These are phyloP conservation scores for Clarias laeviceps DNA, from an alignment of 2,797 vertebrate species.

Conservation along the genomic window DNA sequence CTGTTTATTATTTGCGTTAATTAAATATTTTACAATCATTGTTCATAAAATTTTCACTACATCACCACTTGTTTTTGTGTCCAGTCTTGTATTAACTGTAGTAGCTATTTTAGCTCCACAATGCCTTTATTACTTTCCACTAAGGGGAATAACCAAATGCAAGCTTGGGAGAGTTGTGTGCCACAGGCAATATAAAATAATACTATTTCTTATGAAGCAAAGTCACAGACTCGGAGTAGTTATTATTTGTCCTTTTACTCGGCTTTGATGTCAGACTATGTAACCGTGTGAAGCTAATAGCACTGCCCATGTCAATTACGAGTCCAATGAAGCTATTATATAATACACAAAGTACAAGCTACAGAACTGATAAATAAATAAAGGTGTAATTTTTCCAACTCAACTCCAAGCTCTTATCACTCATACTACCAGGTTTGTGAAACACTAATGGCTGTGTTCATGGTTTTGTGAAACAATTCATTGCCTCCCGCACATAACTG, in stretches of 20 bases:
- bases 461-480: conserved; percentile 25
- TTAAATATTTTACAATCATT: conserved; percentile 28
- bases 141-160: conserved; percentile 5
- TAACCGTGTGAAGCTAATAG: conserved; percentile 62
- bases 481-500: conserved; percentile 11
- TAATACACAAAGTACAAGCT: neutral
- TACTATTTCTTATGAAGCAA: conserved; percentile 34
- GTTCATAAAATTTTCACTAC: neutral
- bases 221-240: conserved; percentile 41
- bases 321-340: conserved; percentile 22
- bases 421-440: conserved; percentile 47
- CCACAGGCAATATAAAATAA: conserved; percentile 35
- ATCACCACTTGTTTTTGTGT: neutral
- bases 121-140: conserved; percentile 5
- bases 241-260: conserved; percentile 62
- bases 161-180: conserved; percentile 23
- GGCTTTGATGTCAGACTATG: conserved; percentile 62
- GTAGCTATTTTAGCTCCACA: conserved; percentile 12
- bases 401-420: conserved; percentile 22
- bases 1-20: neutral
- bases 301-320: conserved; percentile 49
- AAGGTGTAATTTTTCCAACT: conserved; percentile 8
- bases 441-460: conserved; percentile 27
- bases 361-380: neutral
- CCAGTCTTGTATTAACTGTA: conserved; percentile 25